Base-by-base conservation (phyloP, 2,888 invertebrate genomes). In the Pteria penguin region DNA sequence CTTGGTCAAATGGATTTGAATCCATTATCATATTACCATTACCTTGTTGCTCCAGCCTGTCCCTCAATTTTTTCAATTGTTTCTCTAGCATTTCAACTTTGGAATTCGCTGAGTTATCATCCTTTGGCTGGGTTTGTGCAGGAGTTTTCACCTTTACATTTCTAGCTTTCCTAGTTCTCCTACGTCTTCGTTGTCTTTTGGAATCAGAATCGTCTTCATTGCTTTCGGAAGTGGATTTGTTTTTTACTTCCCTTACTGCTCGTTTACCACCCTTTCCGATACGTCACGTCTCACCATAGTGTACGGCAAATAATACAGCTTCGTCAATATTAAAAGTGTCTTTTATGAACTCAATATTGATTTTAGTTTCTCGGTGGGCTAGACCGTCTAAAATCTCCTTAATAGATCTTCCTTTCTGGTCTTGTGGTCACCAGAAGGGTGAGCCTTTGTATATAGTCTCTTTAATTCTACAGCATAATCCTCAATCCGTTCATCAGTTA, bases 271-370 rank as follows among this genome's bases (percentile, higher is more conserved):
- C 45, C 45, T 36, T 36, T 36, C 14, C 45, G 5, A 14, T 5
- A 14, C 45, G 45, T 36, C 45, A 5, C 4, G 70, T 72, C 66
- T 76, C 76, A 8, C 29, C 32, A 68, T 58, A 76, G n/a, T 32
- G 58, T 1, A 75, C 68, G 4, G 68, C 74, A 4, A 63, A 45
- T 3, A 62, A 32, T n/a, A 78, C 71, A 29, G 75, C 78, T 55
- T 78, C 78, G 31, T 78, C 75, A 1, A 78, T 65, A 32, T 72
- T 54, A 14, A 11, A 62, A 0, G 69, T 75, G n/a, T 72, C 68
- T 60, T 75, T 76, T 1, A 61, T 29, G 8, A 45, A 65, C 24
- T 72, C 76, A 2, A 72, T 71, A 27, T 78, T 61, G 24, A 78
- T 67, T 11, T 68, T 45, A 11, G 66, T 61, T 22, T 70, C 68